Conservation (phyloP, 2,888 invertebrate genomes). For the Oasisia sp. region DNA sequence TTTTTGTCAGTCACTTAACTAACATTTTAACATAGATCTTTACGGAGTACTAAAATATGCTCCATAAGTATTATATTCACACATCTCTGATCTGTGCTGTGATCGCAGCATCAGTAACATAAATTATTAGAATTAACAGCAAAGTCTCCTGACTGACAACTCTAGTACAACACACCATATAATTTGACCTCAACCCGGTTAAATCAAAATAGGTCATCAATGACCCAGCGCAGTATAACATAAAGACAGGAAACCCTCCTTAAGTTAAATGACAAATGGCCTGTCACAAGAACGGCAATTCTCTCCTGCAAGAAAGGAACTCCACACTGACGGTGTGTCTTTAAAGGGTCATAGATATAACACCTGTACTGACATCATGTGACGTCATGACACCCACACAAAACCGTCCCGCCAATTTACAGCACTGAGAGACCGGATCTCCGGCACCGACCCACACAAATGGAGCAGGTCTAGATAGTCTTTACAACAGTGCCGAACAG, state of each 20-base stretch:
- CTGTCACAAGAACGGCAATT: background rate
- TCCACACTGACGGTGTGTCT: background rate
- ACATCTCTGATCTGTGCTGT: background rate
- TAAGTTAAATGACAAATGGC: background rate
- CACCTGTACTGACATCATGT: background rate
- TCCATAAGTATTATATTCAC: no score
- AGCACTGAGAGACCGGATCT: background rate
- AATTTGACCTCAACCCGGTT: background rate
- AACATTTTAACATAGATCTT: no score
- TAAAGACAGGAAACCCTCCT: conserved; percentile 4
- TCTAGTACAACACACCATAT: background rate
- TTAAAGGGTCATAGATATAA: background rate
- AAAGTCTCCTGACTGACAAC: background rate
- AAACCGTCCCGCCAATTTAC: background rate
- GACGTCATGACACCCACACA: background rate
- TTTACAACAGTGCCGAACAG: background rate
- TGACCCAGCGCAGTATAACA: background rate
- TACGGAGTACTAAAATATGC: no score
- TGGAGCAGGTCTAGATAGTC: background rate
- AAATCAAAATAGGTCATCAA: background rate
- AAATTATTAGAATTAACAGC: background rate
- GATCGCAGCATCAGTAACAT: background rate
- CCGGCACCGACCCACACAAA: background rate
- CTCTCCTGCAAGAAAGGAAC: background rate
- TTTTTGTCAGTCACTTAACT: no score